Conservation (phyloP, 2,113 vertebrate genomes). For the Hemibagrus wyckioides region DNA sequence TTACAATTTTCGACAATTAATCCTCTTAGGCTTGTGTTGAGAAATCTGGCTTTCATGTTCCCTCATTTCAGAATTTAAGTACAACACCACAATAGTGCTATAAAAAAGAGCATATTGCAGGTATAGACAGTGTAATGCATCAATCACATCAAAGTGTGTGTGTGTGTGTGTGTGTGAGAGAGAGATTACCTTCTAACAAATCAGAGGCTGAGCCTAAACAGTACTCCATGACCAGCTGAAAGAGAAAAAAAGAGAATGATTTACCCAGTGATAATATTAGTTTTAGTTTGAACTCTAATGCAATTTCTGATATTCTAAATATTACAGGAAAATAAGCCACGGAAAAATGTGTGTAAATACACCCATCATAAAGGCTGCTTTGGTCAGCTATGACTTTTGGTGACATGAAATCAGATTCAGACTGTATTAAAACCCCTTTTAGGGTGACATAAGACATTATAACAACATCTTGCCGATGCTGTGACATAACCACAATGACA, state of each 20-base stretch:
- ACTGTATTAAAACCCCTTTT: not conserved
- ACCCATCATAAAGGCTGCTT: not conserved
- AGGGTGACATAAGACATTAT: not conserved
- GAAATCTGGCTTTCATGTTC: not conserved
- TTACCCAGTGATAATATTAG: not conserved
- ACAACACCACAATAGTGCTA: not conserved
- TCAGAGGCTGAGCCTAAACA: conserved; percentile 98
- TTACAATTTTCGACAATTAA: not conserved
- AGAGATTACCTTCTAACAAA: conserved; percentile 89
- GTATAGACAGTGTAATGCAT: not conserved
- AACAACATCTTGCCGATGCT: not conserved
- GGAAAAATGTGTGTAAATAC: too few relatives aligned
- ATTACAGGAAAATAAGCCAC: not conserved
- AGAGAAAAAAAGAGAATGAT: conserved; percentile 50
- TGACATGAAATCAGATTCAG: not conserved
- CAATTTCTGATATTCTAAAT: not conserved
- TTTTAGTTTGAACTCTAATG: not conserved
- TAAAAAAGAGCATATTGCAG: not conserved
- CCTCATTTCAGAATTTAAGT: not conserved
- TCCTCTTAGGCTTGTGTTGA: not conserved
- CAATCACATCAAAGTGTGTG: not conserved
- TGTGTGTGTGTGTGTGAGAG: conserved; percentile 8
- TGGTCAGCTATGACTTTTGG: not conserved
- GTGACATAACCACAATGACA: not conserved
- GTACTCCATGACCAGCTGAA: conserved; percentile 99